Evolutionary conservation across 2,797 vertebrate genomes (phyloP).

Genomic region (Silurus lanzhouensis): DNA sequence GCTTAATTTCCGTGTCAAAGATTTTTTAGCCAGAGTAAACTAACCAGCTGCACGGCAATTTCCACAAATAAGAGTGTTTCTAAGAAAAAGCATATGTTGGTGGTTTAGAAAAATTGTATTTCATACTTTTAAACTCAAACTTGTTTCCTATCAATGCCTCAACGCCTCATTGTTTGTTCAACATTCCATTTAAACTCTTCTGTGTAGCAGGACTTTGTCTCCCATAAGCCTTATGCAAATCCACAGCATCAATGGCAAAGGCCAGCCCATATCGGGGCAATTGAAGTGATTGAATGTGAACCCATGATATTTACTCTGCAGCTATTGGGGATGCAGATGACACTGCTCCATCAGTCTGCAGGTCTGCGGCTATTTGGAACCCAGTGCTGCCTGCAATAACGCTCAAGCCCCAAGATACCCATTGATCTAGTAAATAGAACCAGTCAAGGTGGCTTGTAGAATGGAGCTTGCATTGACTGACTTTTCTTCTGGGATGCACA

Average conservation of each 20-base stretch:
- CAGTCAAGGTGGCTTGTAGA: slow-evolving; percentile 44
- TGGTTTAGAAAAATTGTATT: background rate
- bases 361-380: slow-evolving; percentile 33
- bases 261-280: slow-evolving; percentile 34
- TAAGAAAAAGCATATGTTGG: background rate
- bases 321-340: slow-evolving; percentile 41
- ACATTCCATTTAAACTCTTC: slow-evolving; percentile 6
- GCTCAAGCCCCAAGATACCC: slow-evolving; percentile 39
- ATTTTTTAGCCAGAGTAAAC: background rate
- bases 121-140: background rate
- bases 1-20: background rate
- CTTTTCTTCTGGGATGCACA: slow-evolving; percentile 37
- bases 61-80: background rate
- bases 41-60: background rate
- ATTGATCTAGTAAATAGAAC: slow-evolving; percentile 43
- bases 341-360: slow-evolving; percentile 40
- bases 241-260: slow-evolving; percentile 31
- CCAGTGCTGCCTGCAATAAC: slow-evolving; percentile 39
- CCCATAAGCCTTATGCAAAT: slow-evolving; percentile 40
- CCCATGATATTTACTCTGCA: slow-evolving; percentile 46
- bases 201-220: slow-evolving; percentile 3
- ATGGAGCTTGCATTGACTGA: slow-evolving; percentile 37
- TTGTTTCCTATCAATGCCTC: background rate
- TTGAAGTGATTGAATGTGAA: slow-evolving; percentile 20
- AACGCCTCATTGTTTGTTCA: background rate